Conservation (phyloP, 2,888 invertebrate genomes). For the Tenthredo distinguenda region DNA sequence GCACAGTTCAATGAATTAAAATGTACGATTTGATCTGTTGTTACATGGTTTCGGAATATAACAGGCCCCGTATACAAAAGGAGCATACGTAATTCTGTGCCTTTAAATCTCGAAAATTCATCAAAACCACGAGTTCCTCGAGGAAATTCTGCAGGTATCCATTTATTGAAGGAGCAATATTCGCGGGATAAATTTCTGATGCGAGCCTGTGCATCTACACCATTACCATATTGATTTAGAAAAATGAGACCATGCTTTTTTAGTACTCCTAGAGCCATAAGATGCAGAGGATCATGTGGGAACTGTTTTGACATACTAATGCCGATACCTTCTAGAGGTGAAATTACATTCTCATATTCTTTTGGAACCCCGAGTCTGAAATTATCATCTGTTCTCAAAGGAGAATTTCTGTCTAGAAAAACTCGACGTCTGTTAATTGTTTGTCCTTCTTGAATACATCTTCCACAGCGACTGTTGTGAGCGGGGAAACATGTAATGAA, state of each 20-base stretch:
- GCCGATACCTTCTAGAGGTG: slow-evolving; percentile 50
- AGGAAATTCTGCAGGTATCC: slow-evolving; percentile 60
- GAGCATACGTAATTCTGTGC: slow-evolving; percentile 65
- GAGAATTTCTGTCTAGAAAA: slow-evolving; percentile 49
- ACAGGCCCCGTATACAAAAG: slow-evolving; percentile 64
- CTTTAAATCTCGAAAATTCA: slow-evolving; percentile 66
- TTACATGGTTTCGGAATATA: slow-evolving; percentile 58
- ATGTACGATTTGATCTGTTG: slow-evolving; percentile 56
- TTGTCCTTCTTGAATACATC: slow-evolving; percentile 52
- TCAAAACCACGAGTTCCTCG: slow-evolving; percentile 61
- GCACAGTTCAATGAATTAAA: slow-evolving; percentile 61
- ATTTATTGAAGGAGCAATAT: slow-evolving; percentile 24
- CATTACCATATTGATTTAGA: slow-evolving; percentile 54
- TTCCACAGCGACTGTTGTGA: slow-evolving; percentile 50
- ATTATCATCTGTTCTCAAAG: slow-evolving; percentile 45
- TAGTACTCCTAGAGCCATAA: slow-evolving; percentile 55
- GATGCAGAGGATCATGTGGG: slow-evolving; percentile 38
- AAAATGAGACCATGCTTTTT: slow-evolving; percentile 47
- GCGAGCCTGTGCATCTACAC: slow-evolving; percentile 30
- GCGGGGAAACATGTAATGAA: not conserved
- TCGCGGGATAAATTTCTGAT: not conserved
- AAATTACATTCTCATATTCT: slow-evolving; percentile 9
- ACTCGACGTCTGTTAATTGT: slow-evolving; percentile 43
- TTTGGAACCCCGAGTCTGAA: slow-evolving; percentile 41
- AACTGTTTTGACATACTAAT: slow-evolving; percentile 38